phyloP scores from a whole-genome alignment of 2,888 invertebrate genomes.

The Agrochola litura region DNA sequence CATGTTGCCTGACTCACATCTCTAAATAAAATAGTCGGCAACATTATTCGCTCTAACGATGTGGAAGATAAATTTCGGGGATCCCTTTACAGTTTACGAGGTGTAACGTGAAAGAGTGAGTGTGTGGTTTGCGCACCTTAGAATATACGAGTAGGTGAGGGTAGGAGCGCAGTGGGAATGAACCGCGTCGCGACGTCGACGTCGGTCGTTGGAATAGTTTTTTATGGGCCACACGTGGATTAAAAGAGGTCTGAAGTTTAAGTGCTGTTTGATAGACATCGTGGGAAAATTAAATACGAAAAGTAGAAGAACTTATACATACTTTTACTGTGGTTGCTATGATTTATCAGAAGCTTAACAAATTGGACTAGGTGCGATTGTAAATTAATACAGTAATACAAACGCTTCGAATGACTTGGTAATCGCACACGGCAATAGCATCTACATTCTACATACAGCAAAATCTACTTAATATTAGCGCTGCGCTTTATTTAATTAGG shows the following conservation, averaged over 20 bases:
- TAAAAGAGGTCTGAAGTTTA: slow-evolving; percentile 39
- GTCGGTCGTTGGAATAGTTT: slow-evolving; percentile 38
- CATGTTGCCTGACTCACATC: slow-evolving; percentile 59
- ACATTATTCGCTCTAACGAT: slow-evolving; percentile 84
- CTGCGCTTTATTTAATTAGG: too few species aligned
- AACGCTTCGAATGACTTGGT: background rate
- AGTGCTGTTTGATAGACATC: slow-evolving; percentile 41
- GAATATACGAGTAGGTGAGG: slow-evolving; percentile 70
- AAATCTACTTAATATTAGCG: too few species aligned
- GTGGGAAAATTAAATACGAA: slow-evolving; percentile 16
- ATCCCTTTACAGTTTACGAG: slow-evolving; percentile 80
- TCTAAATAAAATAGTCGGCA: slow-evolving; percentile 79
- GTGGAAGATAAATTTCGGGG: slow-evolving; percentile 82
- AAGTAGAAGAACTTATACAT: background rate
- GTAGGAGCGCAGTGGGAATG: slow-evolving; percentile 35
- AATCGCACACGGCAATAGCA: too few species aligned
- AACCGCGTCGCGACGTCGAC: slow-evolving; percentile 17
- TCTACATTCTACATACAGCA: too few species aligned
- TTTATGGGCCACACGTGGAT: slow-evolving; percentile 55
- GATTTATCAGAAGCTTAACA: background rate
- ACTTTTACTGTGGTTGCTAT: background rate
- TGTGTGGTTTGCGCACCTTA: slow-evolving; percentile 74
- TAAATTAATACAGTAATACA: background rate
- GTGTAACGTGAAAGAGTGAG: slow-evolving; percentile 80
- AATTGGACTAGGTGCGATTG: background rate